Conservation (phyloP, 2,113 vertebrate species). For the Grus americana region DNA sequence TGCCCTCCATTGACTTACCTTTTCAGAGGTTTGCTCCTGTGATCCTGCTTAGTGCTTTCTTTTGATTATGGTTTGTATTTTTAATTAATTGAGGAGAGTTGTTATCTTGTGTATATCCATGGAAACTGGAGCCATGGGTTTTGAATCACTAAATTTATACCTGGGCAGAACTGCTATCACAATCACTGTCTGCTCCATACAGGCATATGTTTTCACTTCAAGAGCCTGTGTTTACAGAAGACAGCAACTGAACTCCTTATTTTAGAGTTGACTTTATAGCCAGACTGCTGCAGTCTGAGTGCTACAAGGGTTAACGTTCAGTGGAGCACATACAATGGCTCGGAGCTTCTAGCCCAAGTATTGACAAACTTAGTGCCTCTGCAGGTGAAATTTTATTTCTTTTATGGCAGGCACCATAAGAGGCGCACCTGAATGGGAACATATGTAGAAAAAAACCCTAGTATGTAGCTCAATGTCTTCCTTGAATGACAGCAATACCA, state of each 20-base stretch:
- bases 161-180: background rate
- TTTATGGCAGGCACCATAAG: constrained; percentile 15
- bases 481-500: background rate
- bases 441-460: background rate
- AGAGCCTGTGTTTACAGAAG: background rate
- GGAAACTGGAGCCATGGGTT: background rate
- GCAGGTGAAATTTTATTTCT: constrained; percentile 52
- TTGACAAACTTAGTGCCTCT: constrained; percentile 2
- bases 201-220: background rate
- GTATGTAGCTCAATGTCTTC: background rate
- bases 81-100: background rate
- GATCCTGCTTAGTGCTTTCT: background rate
- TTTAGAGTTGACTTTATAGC: background rate
- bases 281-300: background rate
- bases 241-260: background rate
- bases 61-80: background rate
- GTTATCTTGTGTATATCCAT: background rate
- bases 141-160: background rate
- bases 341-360: background rate
- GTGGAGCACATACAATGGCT: background rate
- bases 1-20: background rate
- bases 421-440: background rate
- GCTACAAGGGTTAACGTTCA: background rate
- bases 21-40: background rate
- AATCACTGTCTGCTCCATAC: background rate